Evolutionary conservation across 1,140 invertebrate species (phyloP).

Genomic region (Ladona fulva): DNA sequence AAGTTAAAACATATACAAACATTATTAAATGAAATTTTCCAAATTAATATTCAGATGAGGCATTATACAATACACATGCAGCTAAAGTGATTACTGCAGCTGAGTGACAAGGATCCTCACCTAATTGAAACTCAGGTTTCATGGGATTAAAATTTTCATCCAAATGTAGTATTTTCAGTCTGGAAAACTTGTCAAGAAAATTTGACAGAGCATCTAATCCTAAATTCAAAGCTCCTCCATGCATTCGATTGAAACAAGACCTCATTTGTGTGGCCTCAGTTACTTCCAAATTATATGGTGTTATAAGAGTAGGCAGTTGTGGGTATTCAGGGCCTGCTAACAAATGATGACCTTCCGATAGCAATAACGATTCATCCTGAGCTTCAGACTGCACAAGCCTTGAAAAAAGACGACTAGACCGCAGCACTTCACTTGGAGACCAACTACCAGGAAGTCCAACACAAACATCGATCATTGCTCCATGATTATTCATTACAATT

Average conservation of each 20-base stretch:
- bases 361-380: not conserved
- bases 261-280: not conserved
- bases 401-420: not conserved
- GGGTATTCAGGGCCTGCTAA: not conserved
- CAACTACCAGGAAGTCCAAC: not conserved
- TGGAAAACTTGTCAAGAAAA: not conserved
- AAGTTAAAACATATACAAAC: no score
- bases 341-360: not conserved
- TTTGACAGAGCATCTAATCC: not conserved
- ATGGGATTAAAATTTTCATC: not conserved
- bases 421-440: not conserved
- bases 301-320: not conserved
- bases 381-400: not conserved
- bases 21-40: no score
- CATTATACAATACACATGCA: not conserved
- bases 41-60: not conserved
- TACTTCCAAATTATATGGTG: not conserved
- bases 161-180: not conserved
- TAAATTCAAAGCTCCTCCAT: not conserved
- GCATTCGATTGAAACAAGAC: not conserved
- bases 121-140: not conserved
- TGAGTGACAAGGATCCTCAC: not conserved
- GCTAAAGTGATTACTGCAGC: not conserved
- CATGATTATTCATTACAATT: not conserved
- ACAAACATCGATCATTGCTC: not conserved